A percentile compares a stretch with the other conserved stretches of the same genome.
Evolutionary conservation across 1,140 invertebrate species (phyloP).

Genomic region (Danaus plexippus): DNA sequence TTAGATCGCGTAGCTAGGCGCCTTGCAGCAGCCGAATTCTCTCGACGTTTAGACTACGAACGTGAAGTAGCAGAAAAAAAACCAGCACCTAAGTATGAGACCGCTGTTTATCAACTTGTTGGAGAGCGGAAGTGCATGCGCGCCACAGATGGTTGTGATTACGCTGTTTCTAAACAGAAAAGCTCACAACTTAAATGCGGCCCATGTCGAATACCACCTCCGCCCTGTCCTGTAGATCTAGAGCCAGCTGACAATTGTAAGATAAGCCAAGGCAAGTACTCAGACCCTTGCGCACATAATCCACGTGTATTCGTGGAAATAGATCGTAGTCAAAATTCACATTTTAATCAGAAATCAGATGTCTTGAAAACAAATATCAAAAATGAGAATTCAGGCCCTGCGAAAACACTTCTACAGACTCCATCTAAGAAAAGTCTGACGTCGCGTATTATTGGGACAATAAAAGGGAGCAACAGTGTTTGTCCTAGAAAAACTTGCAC

Average conservation of each 20-base stretch:
- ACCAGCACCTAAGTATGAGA: neutral
- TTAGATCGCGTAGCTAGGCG: constrained; percentile 21
- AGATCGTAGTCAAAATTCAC: constrained; percentile 18
- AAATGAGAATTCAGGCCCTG: neutral
- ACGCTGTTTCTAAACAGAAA: constrained; percentile 12
- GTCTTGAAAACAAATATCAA: too few species aligned
- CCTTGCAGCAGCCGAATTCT: constrained; percentile 14
- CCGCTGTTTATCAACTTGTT: constrained; percentile 8
- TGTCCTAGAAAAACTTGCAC: constrained; percentile 6
- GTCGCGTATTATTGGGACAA: constrained; percentile 14
- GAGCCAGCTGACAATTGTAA: constrained; percentile 21
- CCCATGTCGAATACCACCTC: constrained; percentile 9
- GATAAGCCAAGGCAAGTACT: constrained; percentile 10
- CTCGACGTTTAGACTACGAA: constrained; percentile 23
- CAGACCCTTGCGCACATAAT: constrained; percentile 34
- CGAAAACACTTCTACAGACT: neutral
- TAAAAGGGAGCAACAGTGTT: constrained; percentile 7
- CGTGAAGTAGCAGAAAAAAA: constrained; percentile 6
- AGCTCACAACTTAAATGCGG: constrained; percentile 1
- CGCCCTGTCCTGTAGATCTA: constrained; percentile 14
- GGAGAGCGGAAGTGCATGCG: constrained; percentile 22
- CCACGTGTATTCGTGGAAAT: constrained; percentile 29
- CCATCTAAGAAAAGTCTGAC: constrained; percentile 8
- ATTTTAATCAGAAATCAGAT: too few species aligned
- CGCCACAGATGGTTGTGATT: constrained; percentile 27